phyloP scores from a whole-genome alignment of 2,888 invertebrate genomes.

The Hirtodrosophila cameraria region DNA sequence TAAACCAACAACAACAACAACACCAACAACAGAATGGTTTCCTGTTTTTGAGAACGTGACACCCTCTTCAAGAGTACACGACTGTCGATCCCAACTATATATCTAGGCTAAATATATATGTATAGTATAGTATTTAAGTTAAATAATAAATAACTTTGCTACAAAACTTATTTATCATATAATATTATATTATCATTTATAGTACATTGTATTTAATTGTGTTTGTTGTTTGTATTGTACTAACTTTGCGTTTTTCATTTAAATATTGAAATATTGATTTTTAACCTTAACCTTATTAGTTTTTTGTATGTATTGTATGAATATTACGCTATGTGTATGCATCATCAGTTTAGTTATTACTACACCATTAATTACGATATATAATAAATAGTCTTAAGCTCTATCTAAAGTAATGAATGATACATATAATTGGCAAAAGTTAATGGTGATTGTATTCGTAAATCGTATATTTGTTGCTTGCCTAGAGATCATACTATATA shows the following conservation, averaged over 20 bases:
- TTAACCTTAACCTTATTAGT: background rate
- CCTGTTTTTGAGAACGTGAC: background rate
- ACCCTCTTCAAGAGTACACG: constrained; percentile 12
- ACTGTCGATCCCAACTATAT: background rate
- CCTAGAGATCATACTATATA: constrained; percentile 32
- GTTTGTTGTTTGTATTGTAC: constrained; percentile 42
- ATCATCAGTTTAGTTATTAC: constrained; percentile 19
- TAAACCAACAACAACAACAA: background rate
- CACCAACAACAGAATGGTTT: constrained; percentile 14
- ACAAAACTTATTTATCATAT: constrained; percentile 19
- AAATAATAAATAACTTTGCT: constrained; percentile 19
- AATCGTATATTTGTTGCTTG: constrained; percentile 36
- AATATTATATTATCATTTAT: constrained; percentile 24
- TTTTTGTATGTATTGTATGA: constrained; percentile 13
- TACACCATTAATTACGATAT: background rate
- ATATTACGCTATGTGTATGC: constrained; percentile 34
- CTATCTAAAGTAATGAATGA: constrained; percentile 13
- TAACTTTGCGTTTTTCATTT: background rate
- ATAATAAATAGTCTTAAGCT: constrained; percentile 5
- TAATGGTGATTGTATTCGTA: constrained; percentile 12
- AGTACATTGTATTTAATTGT: constrained; percentile 28
- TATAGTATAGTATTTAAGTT: constrained; percentile 41
- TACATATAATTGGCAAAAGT: constrained; percentile 4
- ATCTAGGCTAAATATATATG: constrained; percentile 38
- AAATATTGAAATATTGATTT: constrained; percentile 1